phyloP scores from a whole-genome alignment of 2,888 invertebrate genomes.

The Drosophila mimetica region DNA sequence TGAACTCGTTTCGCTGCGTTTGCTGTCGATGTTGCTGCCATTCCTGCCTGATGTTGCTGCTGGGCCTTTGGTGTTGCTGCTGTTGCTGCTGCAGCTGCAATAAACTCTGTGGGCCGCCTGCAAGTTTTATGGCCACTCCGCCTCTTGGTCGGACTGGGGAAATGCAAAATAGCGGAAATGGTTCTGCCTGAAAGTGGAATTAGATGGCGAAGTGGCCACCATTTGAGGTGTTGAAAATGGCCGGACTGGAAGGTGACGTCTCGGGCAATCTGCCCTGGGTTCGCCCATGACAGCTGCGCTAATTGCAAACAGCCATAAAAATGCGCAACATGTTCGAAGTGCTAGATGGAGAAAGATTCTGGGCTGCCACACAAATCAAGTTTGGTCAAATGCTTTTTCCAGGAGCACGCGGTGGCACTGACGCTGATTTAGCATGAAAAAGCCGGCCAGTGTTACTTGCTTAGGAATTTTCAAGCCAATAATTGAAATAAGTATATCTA shows the following conservation, averaged over 20 bases:
- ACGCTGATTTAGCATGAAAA: conserved; percentile 33
- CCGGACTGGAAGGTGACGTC: conserved; percentile 42
- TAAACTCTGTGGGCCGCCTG: conserved; percentile 49
- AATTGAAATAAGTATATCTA: background rate
- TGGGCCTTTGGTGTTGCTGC: conserved; percentile 39
- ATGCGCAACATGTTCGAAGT: conserved; percentile 59
- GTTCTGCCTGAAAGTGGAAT: conserved; percentile 55
- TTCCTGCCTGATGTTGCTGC: conserved; percentile 25
- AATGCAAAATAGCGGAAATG: conserved; percentile 75
- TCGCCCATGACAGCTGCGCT: conserved; percentile 52
- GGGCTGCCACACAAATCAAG: conserved; percentile 30
- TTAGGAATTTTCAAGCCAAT: background rate
- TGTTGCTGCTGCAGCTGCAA: conserved; percentile 42
- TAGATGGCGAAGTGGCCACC: conserved; percentile 49
- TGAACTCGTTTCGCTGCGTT: conserved; percentile 77
- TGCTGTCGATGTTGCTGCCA: conserved; percentile 24
- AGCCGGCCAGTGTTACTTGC: background rate
- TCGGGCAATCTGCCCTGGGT: conserved; percentile 23
- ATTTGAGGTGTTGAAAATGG: conserved; percentile 72
- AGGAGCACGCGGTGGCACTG: conserved; percentile 1
- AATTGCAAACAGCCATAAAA: conserved; percentile 77
- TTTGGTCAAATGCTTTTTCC: conserved; percentile 14
- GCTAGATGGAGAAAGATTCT: conserved; percentile 25
- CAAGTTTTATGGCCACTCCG: conserved; percentile 46
- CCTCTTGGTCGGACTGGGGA: conserved; percentile 26